Base-by-base conservation (phyloP, 2,797 vertebrate species). In the Neosilurus hyrtlii region DNA sequence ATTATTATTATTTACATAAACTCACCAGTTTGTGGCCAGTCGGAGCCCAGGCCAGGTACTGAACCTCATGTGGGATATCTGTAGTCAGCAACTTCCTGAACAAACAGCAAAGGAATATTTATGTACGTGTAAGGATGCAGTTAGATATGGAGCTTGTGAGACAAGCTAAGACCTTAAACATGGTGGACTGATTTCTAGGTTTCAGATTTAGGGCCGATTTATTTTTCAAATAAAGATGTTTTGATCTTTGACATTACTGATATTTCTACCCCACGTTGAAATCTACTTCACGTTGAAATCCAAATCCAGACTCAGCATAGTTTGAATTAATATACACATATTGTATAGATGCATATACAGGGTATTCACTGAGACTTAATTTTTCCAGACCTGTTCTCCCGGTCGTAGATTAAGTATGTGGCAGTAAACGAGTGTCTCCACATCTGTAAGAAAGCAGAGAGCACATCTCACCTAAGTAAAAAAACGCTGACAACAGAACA, bases 381-480 rank as follows among this genome's bases (percentile, higher is more conserved):
- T 43, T 43, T 43, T 2, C 81, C 75, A 54, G 24, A 85, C 97
- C 90, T 43, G 63, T 85, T 88, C 0, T 81, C 82, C 61, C 89
- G 85, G 88, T 97, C 90, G 82, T 95, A 98, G 85, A 99, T 93
- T 63, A 94, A 92, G 83, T 98, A 98, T 0, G 96, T 94, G 24
- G 96, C 96, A 0, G 93, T 96, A 73, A 95, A 99, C 6, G 97
- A 98, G 88, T 98, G 96, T 87, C 97, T 95, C 97, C 97, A 99
- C 80, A 95, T 79, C 97, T 99, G 89, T 87, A 18, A 74, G 10
- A n/a, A 8, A 68, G 77, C 65, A 84, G 49, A 68, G 18, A 52
- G 66, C 14, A 14, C 2, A 9, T 9, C 1, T 71, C 49, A 1
- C 0, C 2, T 9, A 10, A 15, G 76, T 14, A 22, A 56, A 43